Base-by-base conservation (phyloP, 2,888 invertebrate genomes). In the Drosophila dives region DNA sequence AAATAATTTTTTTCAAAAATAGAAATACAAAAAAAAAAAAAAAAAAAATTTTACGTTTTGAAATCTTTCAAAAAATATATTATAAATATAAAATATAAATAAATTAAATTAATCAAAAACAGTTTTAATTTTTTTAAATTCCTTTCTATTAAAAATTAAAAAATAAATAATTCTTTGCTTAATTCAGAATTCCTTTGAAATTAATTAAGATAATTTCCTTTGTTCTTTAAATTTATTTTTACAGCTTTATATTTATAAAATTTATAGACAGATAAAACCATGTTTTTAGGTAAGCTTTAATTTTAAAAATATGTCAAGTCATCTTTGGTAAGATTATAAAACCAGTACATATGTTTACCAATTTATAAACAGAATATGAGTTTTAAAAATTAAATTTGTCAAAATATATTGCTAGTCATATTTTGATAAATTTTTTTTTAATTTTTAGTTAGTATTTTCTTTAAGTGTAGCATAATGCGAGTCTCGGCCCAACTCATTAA, bases 401-500 rank as follows among this genome's bases (percentile, higher is more conserved):
- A 20, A 20, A 20, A 7, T 2, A n/a, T 42, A 20, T 3, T 42
- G 42, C 17, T 7, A 38, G 17, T 12, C 42, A 42, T 7, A 6
- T 3, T 36, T 17, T 38, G 2, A 3, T 4, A 0, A 17, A 8
- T 38, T 38, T 8, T 38, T 17, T 38, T 38, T 4, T 0, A 17
- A 17, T 4, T 17, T 17, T 7, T 2, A 17, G 17, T 10, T 8
- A 0, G 3, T 3, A 7, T 45, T n/a, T 38, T 55, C 1, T 12
- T 8, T 12, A 5, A 38, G n/a, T 55, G 55, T 38, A 38, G 29
- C 29, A 49, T 23, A 34, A 53, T 38, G 23, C 45, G 33, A 51
- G 50, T 12, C 51, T 49, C 20, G 53, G 40, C 36, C 26, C 40
- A 77, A 67, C 77, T 80, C 80, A 77, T 80, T 80, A 80, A 65